Evolutionary conservation across 2,888 invertebrate genomes (phyloP).

Genomic region (Pherbina coryleti): DNA sequence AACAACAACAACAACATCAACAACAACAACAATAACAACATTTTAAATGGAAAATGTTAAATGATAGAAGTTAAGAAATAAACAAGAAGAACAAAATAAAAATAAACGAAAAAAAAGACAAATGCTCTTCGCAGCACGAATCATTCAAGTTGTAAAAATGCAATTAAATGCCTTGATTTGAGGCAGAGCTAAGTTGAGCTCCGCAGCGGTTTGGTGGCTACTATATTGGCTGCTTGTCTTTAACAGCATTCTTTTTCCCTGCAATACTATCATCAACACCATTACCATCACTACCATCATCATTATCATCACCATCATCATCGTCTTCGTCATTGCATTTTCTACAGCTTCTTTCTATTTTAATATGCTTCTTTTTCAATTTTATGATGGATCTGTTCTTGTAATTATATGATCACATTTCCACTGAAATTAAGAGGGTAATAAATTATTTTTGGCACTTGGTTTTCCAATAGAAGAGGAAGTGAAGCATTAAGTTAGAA

Average conservation of each 20-base stretch:
- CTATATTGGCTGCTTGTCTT: not conserved
- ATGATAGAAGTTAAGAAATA: slow-evolving; percentile 3
- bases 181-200: slow-evolving; percentile 20
- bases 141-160: slow-evolving; percentile 66
- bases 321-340: no score
- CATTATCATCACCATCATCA: no score
- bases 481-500: not conserved
- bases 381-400: slow-evolving; percentile 26
- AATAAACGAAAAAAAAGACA: not conserved
- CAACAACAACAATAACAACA: slow-evolving; percentile 37
- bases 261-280: no score
- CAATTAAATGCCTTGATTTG: slow-evolving; percentile 64
- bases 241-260: not conserved
- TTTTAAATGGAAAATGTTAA: not conserved
- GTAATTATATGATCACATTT: slow-evolving; percentile 24
- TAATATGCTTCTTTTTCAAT: not conserved
- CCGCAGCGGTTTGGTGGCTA: slow-evolving; percentile 1
- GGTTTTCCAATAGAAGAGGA: not conserved
- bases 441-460: slow-evolving; percentile 32
- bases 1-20: slow-evolving; percentile 33
- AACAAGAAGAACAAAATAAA: slow-evolving; percentile 26
- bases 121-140: slow-evolving; percentile 61
- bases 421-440: slow-evolving; percentile 8
- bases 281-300: no score
- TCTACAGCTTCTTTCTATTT: not conserved